Base-by-base conservation (phyloP, 2,888 invertebrate genomes). In the Nineta flava region DNA sequence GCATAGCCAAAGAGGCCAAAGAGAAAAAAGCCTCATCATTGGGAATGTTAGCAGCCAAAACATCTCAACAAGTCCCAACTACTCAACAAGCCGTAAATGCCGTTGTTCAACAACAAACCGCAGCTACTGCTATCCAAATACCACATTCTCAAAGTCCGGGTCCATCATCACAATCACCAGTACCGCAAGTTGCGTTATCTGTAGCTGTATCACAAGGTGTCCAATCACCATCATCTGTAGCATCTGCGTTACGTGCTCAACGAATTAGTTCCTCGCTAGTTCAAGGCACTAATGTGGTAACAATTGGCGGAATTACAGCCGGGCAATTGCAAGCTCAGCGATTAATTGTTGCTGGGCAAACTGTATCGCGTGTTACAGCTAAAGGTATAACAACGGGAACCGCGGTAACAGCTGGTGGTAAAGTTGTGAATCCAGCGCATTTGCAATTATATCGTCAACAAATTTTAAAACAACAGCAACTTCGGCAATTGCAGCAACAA, bases 1-100 rank as follows among this genome's bases (percentile, higher is more conserved):
- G 93, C 58, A 79, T 92, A 55, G 82, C 87, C 10, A 80, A 85
- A 60, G n/a, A n/a, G n/a, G 82, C 87, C 10, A 80, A 92, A 90
- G 61, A 88, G 90, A 65, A 74, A 80, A 54, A 78, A 78, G 59
- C 26, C 2, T 19, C 44, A 43, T 31, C 26, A 3, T 19, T 49
- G 13, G n/a, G 38, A 49, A 17, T 16, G 15, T 15, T 9, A 17
- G 35, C 21, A n/a, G 26, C 44, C 10, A 44, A 44, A 44, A 21
- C 44, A 6, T 19, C 42, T n/a, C 49, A 51, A 48, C 47, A 26
- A 26, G 26, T 26, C 2, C 26, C 26, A 3, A 7, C 26, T 26
- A 7, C 26, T 26, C 26, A 42, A 53, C 47, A 57, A 54, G 51
- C 56, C 51, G 51, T 53, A 47, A 50, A 54, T 38, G 46, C 51